Base-by-base conservation (phyloP, 2,113 vertebrate species). In the Crocuta crocuta region DNA sequence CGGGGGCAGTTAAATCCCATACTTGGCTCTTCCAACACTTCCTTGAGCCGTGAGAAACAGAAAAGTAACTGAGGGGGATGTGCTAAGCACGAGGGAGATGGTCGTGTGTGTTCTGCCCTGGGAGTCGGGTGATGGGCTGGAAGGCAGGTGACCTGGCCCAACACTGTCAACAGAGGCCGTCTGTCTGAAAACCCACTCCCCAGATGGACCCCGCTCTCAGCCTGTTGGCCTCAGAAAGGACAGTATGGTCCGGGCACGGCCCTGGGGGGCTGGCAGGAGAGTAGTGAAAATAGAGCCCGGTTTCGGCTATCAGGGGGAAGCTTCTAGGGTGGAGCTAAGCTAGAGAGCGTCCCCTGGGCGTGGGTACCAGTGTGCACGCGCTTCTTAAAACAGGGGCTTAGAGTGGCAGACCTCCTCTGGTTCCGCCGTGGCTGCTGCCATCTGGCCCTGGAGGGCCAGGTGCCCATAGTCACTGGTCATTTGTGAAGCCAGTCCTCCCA, bases 391-490 rank as follows among this genome's bases (percentile, higher is more conserved):
- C 23, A 98, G 97, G 98, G 97, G 97, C 89, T 98, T 76, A 96
- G 96, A 50, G 33, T 35, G 94, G 98, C 99, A 98, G 98, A 99
- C 99, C 99, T 99, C 99, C 98, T 99, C 99, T 61, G 99, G 99
- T 98, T 99, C 99, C 94, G 99, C 99, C 5, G 99, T 99, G 97
- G 99, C 99, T 55, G 99, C 99, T 82, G 99, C 99, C 98, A 99
- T 99, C 87, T 99, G 99, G 96, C 99, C 99, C 98, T 99, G 99
- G 74, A 99, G 99, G 73, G 99, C 99, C 95, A 99, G 99, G 98
- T 99, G 99, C 98, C 99, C 99, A 97, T 99, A 99, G 99, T 99
- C 99, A 98, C 98, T 99, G 7, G 99, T 99, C 99, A 99, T 99
- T 98, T 99, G 99, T 97, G 99, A 99, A 83, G 99, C 99, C 95